A percentile compares a stretch with the other conserved stretches of the same genome.
These are phyloP conservation scores for Napeogenes inachia DNA, from an alignment of 2,888 invertebrate genomes.

Conservation along the genomic window DNA sequence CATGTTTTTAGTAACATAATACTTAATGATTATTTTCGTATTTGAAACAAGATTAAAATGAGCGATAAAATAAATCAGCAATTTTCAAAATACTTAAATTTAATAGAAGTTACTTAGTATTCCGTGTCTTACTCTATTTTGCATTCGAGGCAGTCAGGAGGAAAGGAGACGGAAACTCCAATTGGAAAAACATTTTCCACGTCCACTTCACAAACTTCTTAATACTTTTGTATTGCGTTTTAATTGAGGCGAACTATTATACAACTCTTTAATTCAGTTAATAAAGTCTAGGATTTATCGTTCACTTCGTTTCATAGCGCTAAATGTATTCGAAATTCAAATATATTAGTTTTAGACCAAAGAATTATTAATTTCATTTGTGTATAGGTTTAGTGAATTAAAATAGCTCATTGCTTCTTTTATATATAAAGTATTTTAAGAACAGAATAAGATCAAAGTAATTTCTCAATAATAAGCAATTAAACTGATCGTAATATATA, in stretches of 20 bases:
- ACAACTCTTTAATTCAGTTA: constrained; percentile 28
- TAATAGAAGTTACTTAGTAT: constrained; percentile 29
- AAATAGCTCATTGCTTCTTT: too few relatives aligned
- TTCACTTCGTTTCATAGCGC: constrained; percentile 4
- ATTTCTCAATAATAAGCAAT: too few relatives aligned
- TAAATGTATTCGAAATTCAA: not conserved
- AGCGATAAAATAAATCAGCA: constrained; percentile 8
- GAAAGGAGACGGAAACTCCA: constrained; percentile 42
- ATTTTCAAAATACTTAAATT: constrained; percentile 29
- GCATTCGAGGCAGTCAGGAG: constrained; percentile 57
- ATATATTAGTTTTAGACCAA: not conserved
- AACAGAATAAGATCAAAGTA: too few relatives aligned
- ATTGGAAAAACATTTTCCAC: constrained; percentile 57
- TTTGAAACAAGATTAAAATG: constrained; percentile 2
- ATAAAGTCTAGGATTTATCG: constrained; percentile 23
- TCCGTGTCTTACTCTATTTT: constrained; percentile 38
- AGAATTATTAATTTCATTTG: not conserved
- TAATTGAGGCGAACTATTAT: constrained; percentile 42
- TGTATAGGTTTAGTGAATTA: not conserved
- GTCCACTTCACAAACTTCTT: constrained; percentile 44
- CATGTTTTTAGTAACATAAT: too few relatives aligned
- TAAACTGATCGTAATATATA: too few relatives aligned
- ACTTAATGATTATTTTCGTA: too few relatives aligned
- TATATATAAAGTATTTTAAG: too few relatives aligned
- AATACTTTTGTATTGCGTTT: constrained; percentile 50